Base-by-base conservation (phyloP, 2,113 vertebrate genomes). In the Pedetes capensis region DNA sequence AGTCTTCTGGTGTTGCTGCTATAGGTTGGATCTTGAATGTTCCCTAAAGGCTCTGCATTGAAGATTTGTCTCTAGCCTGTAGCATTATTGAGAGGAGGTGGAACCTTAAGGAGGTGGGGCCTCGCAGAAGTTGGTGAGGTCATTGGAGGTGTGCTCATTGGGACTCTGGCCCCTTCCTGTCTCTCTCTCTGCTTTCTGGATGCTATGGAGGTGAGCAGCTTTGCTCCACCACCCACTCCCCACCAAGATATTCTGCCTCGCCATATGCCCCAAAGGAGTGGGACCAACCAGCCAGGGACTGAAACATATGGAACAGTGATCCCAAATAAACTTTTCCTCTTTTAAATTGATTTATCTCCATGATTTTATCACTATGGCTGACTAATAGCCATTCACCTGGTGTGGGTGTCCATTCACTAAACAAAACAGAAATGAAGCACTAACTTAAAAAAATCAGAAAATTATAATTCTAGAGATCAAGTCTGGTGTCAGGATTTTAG, bases 1-100 rank as follows among this genome's bases (percentile, higher is more conserved):
- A 1, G 39, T 34, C 18, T 57, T 63, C 6, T 42, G 49, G 8
- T 27, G n/a, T 23, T 42, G 44, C 34, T 34, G 5, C 47, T 44
- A 22, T 29, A 37, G 27, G 63, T 74, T 83, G 16, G 39, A 17
- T 29, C 61, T 47, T 27, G 51, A 37, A 4, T 22, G 9, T 51
- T 16, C 10, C 32, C 1, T 13, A 10, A 18, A 68, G 51, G 11
- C 17, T 0, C 2, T 25, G 8, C 11, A 13, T 42, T 57, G 27
- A 83, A 76, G 55, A 6, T 9, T 22, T n/a, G 12, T 37, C 27
- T 34, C 39, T 8, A 32, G 51, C 25, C 10, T n/a, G 14, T 37
- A 3, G 5, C 17, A 1, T 16, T 6, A 44, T 12, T 18, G 17
- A 61, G 39, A 57, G 1, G 9, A 22, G 3, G 44, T n/a, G 63